Base-by-base conservation (phyloP, 2,797 vertebrate genomes). In the Chrosomus eos region DNA sequence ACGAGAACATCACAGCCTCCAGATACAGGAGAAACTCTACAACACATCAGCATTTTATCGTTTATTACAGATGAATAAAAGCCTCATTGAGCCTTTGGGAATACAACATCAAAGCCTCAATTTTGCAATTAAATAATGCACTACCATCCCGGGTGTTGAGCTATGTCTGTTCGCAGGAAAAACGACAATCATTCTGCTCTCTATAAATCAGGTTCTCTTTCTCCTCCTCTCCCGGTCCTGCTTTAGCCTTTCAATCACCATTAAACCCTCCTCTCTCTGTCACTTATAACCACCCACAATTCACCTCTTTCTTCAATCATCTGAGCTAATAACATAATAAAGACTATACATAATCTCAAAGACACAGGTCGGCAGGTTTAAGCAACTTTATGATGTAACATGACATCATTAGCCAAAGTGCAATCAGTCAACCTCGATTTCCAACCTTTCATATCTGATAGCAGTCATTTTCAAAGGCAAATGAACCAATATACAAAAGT, bases 41-140 rank as follows among this genome's bases (percentile, higher is more conserved):
- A 88, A 82, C 88, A 90, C 88, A 92, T 94, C 91, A 92, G 90
- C 90, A 90, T 88, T 91, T 91, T 86, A 84, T 28, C 4, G 7
- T 86, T 84, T 86, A 88, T 88, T 86, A 88, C 72, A 3, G 36
- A 81, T 73, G 86, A 89, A 87, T 80, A 82, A 91, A 91, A 90
- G 78, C 85, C 81, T 77, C 48, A 77, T 80, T 80, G 89, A 75
- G 82, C 90, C 77, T 38, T 71, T 80, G 86, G 90, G 91, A 85
- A 89, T 86, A 90, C 85, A 71, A 84, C 71, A 91, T 83, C 89
- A 84, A 87, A 83, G 79, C 81, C 73, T 60, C 43, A 84, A 72
- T 67, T 90, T 87, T 81, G 84, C 89, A 91, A 91, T 91, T 91
- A 92, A 90, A 92, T 88, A 81, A 90, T 80, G 66, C 81, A 0